Percentiles rank a stretch among this genome's conserved stretches.
Evolutionary conservation across 2,888 invertebrate genomes (phyloP).

Genomic region (Cheilosia grossa): DNA sequence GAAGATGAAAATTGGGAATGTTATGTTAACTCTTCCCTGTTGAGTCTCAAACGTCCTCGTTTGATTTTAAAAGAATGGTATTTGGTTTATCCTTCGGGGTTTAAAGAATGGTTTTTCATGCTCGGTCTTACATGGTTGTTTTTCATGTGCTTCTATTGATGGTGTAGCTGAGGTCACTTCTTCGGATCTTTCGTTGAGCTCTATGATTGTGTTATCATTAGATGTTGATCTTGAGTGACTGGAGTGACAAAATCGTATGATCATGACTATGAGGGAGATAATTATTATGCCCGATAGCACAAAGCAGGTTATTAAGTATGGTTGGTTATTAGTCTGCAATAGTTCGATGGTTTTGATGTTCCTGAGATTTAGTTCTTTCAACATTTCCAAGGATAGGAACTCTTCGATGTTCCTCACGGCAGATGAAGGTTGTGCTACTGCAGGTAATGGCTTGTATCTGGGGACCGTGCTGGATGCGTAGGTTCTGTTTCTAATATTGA

Average conservation of each 20-base stretch:
- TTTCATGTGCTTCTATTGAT: no score
- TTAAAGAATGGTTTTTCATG: no score
- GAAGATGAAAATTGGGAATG: no score
- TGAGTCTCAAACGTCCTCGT: no score
- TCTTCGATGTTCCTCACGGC: conserved; percentile 6
- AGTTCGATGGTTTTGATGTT: background rate
- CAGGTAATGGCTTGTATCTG: conserved; percentile 14
- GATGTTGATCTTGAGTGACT: background rate
- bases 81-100: no score
- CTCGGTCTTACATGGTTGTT: no score
- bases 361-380: conserved; percentile 1
- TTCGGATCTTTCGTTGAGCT: background rate
- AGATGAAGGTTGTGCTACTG: conserved; percentile 8
- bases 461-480: background rate
- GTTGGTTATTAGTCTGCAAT: background rate
- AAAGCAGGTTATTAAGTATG: no score
- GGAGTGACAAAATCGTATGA: no score
- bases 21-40: no score
- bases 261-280: no score
- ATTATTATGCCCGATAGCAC: no score
- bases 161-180: background rate
- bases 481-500: background rate
- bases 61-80: no score
- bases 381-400: conserved; percentile 6
- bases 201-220: background rate